These are phyloP conservation scores for Cuniculus paca DNA, from an alignment of 2,797 vertebrate genomes.

Conservation along the genomic window DNA sequence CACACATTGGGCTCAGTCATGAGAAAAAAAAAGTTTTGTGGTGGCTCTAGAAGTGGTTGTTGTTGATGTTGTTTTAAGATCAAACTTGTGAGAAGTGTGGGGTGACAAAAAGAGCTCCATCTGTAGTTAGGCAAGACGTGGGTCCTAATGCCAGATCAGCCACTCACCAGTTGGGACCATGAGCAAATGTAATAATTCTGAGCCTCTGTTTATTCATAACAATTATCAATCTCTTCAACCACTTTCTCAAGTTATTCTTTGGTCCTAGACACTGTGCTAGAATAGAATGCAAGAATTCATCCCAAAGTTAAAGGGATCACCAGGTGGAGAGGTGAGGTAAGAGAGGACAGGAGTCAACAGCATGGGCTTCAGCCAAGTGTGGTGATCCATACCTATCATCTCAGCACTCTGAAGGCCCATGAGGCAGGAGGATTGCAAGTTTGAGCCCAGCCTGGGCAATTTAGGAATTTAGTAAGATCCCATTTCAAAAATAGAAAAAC, in stretches of 20 bases:
- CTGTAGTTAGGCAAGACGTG: not conserved
- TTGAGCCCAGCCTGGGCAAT: not conserved
- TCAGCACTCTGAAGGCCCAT: not conserved
- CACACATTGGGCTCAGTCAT: no score
- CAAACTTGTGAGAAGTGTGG: not conserved
- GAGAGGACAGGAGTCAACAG: not conserved
- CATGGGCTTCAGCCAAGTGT: not conserved
- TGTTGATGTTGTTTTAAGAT: not conserved
- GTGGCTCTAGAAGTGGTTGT: not conserved
- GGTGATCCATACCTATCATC: not conserved
- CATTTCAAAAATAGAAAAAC: not conserved
- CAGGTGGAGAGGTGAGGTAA: not conserved
- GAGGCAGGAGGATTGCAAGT: not conserved
- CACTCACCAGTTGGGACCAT: not conserved
- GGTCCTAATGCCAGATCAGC: not conserved
- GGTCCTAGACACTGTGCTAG: not conserved
- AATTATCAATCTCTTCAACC: not conserved
- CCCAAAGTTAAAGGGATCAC: not conserved
- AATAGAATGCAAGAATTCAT: not conserved
- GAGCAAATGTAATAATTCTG: not conserved
- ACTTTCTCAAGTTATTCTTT: not conserved
- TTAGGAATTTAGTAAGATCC: not conserved
- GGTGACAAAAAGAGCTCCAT: not conserved
- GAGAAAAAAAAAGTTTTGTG: accelerated
- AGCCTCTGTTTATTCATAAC: not conserved